Percentiles rank a stretch among this genome's conserved stretches.
phyloP scores from a whole-genome alignment of 1,140 invertebrate species.

The honey bee (Apis mellifera) region Amel_HAv3.1 CM009936.2:14340001-14340500 shows the following conservation, averaged over 20 bases:
- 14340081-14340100: no score
- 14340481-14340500: neutral
- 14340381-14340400: no score
- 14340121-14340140: no score
- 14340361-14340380: neutral
- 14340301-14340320: no score
- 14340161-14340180: rapidly evolving
- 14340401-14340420: no score
- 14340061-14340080: no score
- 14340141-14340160: no score
- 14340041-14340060: no score
- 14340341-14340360: neutral
- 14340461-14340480: rapidly evolving
- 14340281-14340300: neutral
- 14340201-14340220: rapidly evolving
- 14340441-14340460: neutral
- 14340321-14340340: neutral
- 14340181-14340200: neutral
- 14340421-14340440: neutral
- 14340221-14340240: neutral
- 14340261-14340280: neutral
- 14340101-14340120: no score
- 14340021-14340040: no score
- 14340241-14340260: neutral
- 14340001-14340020: no score